Evolutionary conservation across 2,888 invertebrate genomes (phyloP).

Genomic region (Aromia moschata): DNA sequence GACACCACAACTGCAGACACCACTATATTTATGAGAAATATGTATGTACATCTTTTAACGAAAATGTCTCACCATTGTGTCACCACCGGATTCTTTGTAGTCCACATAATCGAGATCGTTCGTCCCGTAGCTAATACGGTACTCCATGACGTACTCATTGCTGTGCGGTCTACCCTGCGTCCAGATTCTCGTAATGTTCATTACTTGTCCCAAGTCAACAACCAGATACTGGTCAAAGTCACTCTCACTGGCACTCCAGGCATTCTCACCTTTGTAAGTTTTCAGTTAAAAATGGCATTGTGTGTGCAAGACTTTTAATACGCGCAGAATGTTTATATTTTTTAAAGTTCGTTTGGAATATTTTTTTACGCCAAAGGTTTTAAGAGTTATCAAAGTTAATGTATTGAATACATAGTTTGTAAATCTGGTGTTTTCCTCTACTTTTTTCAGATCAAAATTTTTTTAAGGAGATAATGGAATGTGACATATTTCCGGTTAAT

Average conservation of each 20-base stretch:
- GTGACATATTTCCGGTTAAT: no score
- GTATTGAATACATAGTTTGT: no score
- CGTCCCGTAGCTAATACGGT: conserved; percentile 90
- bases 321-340: no score
- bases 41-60: not conserved
- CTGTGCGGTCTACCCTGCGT: conserved; percentile 92
- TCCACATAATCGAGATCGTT: conserved; percentile 90
- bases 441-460: no score
- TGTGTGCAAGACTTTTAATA: no score
- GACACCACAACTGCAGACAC: not conserved
- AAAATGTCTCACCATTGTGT: conserved; percentile 76
- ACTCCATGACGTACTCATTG: conserved; percentile 93
- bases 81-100: conserved; percentile 89
- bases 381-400: no score
- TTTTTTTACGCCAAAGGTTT: no score
- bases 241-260: conserved; percentile 90
- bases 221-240: conserved; percentile 93
- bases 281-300: no score
- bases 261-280: conserved; percentile 78
- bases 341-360: no score
- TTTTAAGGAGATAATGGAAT: no score
- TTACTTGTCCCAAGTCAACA: conserved; percentile 87
- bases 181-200: conserved; percentile 88
- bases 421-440: no score
- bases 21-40: no score